These are phyloP conservation scores for Drosophila anomalata DNA, from an alignment of 2,888 invertebrate species.

Conservation along the genomic window DNA sequence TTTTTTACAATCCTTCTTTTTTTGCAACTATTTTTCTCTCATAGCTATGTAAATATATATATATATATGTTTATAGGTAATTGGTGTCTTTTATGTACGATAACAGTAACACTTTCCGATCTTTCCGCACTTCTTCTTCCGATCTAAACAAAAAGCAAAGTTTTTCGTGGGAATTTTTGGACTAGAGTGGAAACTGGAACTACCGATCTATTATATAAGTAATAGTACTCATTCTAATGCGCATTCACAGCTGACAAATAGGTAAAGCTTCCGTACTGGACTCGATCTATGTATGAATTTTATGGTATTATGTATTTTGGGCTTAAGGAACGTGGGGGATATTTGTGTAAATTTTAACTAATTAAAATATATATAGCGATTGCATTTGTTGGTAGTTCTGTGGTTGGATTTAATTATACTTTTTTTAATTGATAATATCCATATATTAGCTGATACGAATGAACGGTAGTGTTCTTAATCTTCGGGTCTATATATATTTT, in stretches of 20 bases:
- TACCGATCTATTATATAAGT: constrained; percentile 18
- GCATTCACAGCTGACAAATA: constrained; percentile 40
- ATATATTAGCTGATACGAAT: constrained; percentile 32
- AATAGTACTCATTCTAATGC: constrained; percentile 16
- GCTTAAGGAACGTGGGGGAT: constrained; percentile 18
- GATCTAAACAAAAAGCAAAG: constrained; percentile 17
- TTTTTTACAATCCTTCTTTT: constrained; percentile 23
- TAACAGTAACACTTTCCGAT: constrained; percentile 60
- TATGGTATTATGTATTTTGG: not conserved
- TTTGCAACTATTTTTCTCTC: constrained; percentile 29
- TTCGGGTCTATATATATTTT: constrained; percentile 16
- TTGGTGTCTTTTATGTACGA: constrained; percentile 28
- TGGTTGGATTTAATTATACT: constrained; percentile 26
- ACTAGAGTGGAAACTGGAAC: constrained; percentile 20
- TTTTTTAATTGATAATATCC: constrained; percentile 28
- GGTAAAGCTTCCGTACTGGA: constrained; percentile 39
- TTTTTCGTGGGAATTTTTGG: not conserved
- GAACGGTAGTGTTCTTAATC: constrained; percentile 35
- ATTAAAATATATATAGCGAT: constrained; percentile 66
- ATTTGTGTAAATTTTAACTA: constrained; percentile 65
- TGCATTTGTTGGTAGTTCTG: constrained; percentile 37
- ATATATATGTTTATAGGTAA: constrained; percentile 24
- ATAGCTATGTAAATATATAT: constrained; percentile 26
- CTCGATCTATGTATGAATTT: constrained; percentile 14
- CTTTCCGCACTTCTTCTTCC: not conserved